Base-by-base conservation (phyloP, 1,140 invertebrate species). In the Cyclina sinensis region DNA sequence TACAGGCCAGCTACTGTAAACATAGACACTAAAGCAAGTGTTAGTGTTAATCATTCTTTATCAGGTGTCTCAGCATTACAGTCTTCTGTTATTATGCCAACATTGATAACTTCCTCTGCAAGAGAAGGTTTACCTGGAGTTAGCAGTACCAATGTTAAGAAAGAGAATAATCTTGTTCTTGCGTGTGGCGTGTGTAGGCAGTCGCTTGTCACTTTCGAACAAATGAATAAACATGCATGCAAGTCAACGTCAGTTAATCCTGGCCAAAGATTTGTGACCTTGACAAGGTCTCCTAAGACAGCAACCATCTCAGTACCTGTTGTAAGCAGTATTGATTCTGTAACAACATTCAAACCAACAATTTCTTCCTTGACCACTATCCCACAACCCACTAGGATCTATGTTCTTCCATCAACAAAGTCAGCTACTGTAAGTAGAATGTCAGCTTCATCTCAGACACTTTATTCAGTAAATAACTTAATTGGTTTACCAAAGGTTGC, bases 141-240 rank as follows among this genome's bases (percentile, higher is more conserved):
- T 7, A 62, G 4, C 18, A 62, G n/a, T 62, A 30, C 57, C 5
- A 14, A 4, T 7, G 14, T 43, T 7, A 43, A 43, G 4, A 43
- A 43, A 7, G 68, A 73, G 12, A 30, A 30, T 54, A 14, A 30
- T 2, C 74, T 78, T 39, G 2, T 57, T 1, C 39, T 81, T 1
- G 21, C 37, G 16, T 81, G 79, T 43, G 51, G 27, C 43, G 39
- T 39, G 1, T 81, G 79, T 21, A 81, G 43, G 35, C 79, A 81
- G 46, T 7, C 79, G 24, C 51, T 81, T 30, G 27, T 9, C 11
- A 35, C 54, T 3, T 24, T 81, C 14, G 79, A 81, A 39, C 35
- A 81, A 65, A 62, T 81, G 30, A n/a, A 35, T 21, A 65, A 11
- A 27, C 79, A 81, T 65, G 32, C 43, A 14, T 81, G 79, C 30